A percentile compares a stretch with the other conserved stretches of the same genome.
Evolutionary conservation across 2,888 invertebrate genomes (phyloP).

Genomic region (Macrosiphum euphorbiae): DNA sequence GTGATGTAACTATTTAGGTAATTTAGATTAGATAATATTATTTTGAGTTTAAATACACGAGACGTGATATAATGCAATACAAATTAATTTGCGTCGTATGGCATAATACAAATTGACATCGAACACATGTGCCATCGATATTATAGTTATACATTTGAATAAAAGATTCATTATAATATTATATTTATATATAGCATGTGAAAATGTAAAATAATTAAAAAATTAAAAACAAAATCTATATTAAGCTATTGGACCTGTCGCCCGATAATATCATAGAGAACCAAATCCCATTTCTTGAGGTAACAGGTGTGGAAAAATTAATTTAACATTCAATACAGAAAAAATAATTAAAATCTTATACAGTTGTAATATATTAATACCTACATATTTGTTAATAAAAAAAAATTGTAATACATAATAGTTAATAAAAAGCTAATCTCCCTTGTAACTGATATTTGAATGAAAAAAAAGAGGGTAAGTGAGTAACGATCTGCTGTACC

Average conservation of each 20-base stretch:
- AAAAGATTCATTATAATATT: background rate
- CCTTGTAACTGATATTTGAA: background rate
- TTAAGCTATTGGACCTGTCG: background rate
- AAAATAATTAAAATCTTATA: too few species aligned
- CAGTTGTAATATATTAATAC: background rate
- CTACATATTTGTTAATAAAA: too few species aligned
- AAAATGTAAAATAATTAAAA: background rate
- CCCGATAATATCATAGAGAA: background rate
- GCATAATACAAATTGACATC: background rate
- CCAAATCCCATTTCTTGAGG: too few species aligned
- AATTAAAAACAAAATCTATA: background rate
- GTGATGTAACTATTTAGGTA: too few species aligned
- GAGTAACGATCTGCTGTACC: too few species aligned
- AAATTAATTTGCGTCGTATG: too few species aligned
- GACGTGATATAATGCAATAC: background rate
- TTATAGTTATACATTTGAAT: background rate
- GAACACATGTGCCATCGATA: background rate
- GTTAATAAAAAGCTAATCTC: too few species aligned
- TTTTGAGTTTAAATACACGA: background rate
- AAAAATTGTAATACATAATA: too few species aligned
- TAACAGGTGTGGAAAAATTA: too few species aligned
- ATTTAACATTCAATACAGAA: too few species aligned
- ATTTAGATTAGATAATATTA: too few species aligned
- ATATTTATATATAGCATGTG: background rate
- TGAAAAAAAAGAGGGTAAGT: background rate